Base-by-base conservation (phyloP, 2,888 invertebrate species). In the Acholoe squamosa region DNA sequence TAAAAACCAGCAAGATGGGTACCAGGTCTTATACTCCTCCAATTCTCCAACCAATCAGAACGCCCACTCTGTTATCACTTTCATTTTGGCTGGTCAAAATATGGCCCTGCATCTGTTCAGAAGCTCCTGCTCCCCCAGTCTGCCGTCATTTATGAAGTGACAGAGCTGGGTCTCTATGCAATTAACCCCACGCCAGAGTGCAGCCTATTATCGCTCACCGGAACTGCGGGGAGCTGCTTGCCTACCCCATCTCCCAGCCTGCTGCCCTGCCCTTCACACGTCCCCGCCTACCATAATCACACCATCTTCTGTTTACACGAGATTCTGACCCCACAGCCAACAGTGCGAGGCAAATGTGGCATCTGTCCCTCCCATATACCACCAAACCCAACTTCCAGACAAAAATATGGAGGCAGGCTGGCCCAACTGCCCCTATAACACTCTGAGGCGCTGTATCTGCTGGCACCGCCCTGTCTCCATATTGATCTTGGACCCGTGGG, bases 241-340 rank as follows among this genome's bases (percentile, higher is more conserved):
- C 22, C 61, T 43, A 43, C 43, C 43, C 43, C 10, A 10, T 43
- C 5, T 43, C 43, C 43, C 43, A 43, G 3, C 43, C 43, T 43
- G 43, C 43, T 43, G 5, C 43, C 43, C 43, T 19, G 61, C 19
- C 61, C 61, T 61, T 61, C 71, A 71, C 71, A 71, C 71, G 28
- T 71, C 71, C 14, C 61, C 71, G 14, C 71, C 61, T 19, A 19
- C 12, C 31, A 28, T 71, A 71, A 71, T 71, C 71, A 28, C 71
- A 25, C 71, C 71, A 71, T 71, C 71, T 71, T 71, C 28, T 71
- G 71, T 71, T 71, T 71, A 71, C 71, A 71, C 25, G 71, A 28
- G 31, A 71, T 61, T 71, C 71, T 71, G 71, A 71, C 67, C 67
- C 67, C 7, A n/a, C 19, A 12, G 16, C n/a, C 67, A 25, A 25